Conservation (phyloP, 1,140 invertebrate species). For the Drosophila mayri region DNA sequence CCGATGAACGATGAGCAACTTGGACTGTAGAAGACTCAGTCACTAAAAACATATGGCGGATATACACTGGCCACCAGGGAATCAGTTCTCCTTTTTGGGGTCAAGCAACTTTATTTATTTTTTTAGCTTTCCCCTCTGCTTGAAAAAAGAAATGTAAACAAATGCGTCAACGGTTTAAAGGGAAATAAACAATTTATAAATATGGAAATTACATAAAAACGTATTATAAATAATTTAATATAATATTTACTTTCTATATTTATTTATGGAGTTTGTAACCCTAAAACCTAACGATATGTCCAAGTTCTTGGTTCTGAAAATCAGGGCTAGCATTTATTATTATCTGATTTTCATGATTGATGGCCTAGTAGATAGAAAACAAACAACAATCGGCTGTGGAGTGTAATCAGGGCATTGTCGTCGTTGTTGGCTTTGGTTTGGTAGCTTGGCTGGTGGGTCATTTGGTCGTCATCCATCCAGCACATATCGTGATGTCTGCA, state of each 20-base stretch:
- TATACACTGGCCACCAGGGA: constrained; percentile 32
- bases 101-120: constrained; percentile 15
- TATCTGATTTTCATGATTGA: constrained; percentile 22
- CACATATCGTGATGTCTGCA: constrained; percentile 42
- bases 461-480: constrained; percentile 39
- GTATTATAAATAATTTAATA: neutral
- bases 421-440: constrained; percentile 9
- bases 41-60: constrained; percentile 53
- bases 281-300: neutral
- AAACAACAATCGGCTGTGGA: constrained; percentile 19
- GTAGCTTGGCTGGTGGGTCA: constrained; percentile 23
- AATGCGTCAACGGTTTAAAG: neutral
- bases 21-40: constrained; percentile 30
- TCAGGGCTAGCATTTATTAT: neutral
- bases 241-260: neutral
- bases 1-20: constrained; percentile 28
- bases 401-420: constrained; percentile 41
- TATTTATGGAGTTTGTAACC: neutral
- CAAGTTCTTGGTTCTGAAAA: neutral
- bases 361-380: constrained; percentile 23
- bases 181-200: neutral
- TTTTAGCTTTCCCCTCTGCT: neutral
- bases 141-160: neutral
- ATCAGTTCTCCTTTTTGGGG: constrained; percentile 3
- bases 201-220: neutral